phyloP scores from a whole-genome alignment of 2,888 invertebrate genomes.

The Plagiodera versicolora region DNA sequence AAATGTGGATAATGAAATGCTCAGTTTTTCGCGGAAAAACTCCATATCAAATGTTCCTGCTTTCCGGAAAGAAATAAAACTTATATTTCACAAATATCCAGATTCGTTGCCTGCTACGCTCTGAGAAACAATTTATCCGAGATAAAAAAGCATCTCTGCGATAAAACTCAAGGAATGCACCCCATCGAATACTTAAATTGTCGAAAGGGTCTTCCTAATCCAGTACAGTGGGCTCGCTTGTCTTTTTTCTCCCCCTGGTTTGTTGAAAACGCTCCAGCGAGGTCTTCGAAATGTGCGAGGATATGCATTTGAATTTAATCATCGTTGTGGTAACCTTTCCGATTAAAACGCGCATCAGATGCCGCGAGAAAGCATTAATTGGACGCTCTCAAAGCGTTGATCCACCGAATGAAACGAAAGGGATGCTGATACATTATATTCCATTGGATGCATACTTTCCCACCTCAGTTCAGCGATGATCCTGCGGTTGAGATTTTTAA shows the following conservation, averaged over 20 bases:
- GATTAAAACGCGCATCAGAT: background rate
- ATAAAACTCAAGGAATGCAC: background rate
- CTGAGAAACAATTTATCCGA: background rate
- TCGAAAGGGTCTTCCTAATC: background rate
- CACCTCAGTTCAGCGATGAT: too few species aligned
- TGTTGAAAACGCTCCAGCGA: background rate
- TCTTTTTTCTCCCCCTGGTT: background rate
- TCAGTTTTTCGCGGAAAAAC: background rate
- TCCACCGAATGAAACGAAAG: too few species aligned
- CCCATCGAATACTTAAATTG: background rate
- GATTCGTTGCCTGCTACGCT: background rate
- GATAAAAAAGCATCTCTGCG: background rate
- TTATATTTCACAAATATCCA: slow-evolving; percentile 1
- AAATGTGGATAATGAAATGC: background rate
- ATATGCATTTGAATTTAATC: background rate
- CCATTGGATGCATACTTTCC: too few species aligned
- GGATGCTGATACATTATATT: too few species aligned
- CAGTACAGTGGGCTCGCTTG: background rate
- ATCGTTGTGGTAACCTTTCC: background rate
- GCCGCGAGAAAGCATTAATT: background rate
- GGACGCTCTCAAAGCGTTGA: background rate
- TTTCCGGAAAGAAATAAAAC: background rate
- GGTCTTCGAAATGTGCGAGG: background rate
- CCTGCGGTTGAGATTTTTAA: too few species aligned
- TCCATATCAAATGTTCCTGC: background rate